Conservation (phyloP, 2,888 invertebrate species). For the Dasysyrphus albostriatus region DNA sequence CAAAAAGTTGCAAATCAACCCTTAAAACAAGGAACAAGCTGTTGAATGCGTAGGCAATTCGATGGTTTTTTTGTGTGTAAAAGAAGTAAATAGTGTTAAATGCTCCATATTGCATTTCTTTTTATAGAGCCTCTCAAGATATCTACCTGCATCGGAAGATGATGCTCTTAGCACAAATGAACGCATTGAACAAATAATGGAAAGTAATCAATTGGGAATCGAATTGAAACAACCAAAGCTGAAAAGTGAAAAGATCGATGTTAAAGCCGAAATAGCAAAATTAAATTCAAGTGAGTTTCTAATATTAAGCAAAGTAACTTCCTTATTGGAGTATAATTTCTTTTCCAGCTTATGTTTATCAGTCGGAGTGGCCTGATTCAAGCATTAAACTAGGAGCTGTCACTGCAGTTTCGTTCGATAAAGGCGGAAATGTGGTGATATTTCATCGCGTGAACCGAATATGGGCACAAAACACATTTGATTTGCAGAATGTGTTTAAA, state of each 20-base stretch:
- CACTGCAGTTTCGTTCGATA: conserved; percentile 91
- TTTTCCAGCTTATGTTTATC: conserved; percentile 85
- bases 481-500: conserved; percentile 85
- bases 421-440: conserved; percentile 89
- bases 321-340: background rate
- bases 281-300: conserved; percentile 80
- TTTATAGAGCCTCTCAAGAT: conserved; percentile 77
- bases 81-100: background rate
- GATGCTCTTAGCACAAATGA: conserved; percentile 78
- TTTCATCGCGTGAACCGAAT: conserved; percentile 91
- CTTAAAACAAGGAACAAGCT: conserved; percentile 30
- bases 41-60: conserved; percentile 60
- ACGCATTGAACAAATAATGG: conserved; percentile 82
- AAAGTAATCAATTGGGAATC: conserved; percentile 78
- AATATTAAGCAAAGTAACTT: background rate
- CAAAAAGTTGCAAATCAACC: conserved; percentile 32
- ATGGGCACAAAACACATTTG: conserved; percentile 88
- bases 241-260: conserved; percentile 79
- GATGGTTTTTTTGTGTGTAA: background rate
- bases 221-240: conserved; percentile 80
- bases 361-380: conserved; percentile 86
- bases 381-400: conserved; percentile 88
- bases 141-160: conserved; percentile 78
- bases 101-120: conserved; percentile 4
- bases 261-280: conserved; percentile 82